Conservation (phyloP, 2,797 vertebrate species). For the Epinephelus awoara region DNA sequence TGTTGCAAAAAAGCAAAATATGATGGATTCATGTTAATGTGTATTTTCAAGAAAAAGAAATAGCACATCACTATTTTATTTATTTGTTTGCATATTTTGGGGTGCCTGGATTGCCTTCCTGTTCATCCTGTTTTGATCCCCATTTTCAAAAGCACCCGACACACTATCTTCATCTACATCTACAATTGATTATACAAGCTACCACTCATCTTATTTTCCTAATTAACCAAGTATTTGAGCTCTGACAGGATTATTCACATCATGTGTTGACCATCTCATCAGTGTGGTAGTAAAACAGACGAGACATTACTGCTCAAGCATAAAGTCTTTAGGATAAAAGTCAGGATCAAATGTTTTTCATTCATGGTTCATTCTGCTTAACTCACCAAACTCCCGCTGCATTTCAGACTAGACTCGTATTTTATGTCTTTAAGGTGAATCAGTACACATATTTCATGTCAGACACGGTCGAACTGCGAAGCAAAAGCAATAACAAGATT, state of each 20-base stretch:
- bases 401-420: background rate
- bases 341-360: background rate
- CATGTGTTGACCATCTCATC: background rate
- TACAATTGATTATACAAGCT: too few relatives aligned
- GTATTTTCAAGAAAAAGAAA: too few relatives aligned
- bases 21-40: too few relatives aligned
- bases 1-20: too few relatives aligned
- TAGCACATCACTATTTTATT: too few relatives aligned
- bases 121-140: too few relatives aligned
- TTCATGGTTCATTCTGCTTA: background rate
- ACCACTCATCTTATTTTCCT: too few relatives aligned
- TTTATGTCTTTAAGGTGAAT: background rate
- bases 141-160: too few relatives aligned
- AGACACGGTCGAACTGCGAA: background rate
- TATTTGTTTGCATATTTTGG: too few relatives aligned
- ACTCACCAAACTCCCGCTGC: background rate
- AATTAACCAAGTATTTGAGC: background rate
- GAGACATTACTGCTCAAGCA: background rate
- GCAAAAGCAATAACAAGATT: background rate
- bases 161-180: too few relatives aligned
- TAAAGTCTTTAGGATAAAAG: background rate
- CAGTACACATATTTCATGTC: background rate
- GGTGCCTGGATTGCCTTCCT: too few relatives aligned
- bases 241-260: background rate
- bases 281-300: background rate